Percentiles rank a stretch among this genome's conserved stretches.
These are phyloP conservation scores for Melanostoma mellinum DNA, from an alignment of 2,888 invertebrate genomes.

Conservation along the genomic window DNA sequence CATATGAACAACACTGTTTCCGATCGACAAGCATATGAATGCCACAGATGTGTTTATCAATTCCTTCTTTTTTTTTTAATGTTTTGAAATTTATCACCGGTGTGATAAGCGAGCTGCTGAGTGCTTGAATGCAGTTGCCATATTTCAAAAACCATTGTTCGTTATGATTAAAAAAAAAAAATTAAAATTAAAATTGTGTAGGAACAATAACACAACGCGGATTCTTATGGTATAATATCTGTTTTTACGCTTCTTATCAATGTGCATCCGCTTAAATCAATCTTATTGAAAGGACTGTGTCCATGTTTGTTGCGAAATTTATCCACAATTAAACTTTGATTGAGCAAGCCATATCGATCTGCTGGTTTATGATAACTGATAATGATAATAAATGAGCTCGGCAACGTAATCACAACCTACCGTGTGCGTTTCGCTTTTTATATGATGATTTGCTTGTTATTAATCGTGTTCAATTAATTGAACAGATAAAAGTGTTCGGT, in stretches of 20 bases:
- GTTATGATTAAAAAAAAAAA: conserved; percentile 24
- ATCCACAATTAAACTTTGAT: not conserved
- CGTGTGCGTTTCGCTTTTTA: conserved; percentile 25
- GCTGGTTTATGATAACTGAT: conserved; percentile 11
- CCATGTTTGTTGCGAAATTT: not conserved
- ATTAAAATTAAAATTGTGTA: conserved; percentile 25
- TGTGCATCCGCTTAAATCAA: conserved; percentile 10
- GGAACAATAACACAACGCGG: conserved; percentile 8
- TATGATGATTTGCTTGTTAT: conserved; percentile 53
- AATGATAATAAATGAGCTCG: conserved; percentile 20
- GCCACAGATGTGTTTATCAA: conserved; percentile 30
- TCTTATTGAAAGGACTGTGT: not conserved
- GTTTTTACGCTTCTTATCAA: conserved; percentile 9
- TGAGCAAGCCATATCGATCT: conserved; percentile 6
- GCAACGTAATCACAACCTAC: conserved; percentile 6
- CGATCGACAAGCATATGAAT: conserved; percentile 38
- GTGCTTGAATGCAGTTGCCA: conserved; percentile 38
- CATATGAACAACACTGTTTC: conserved; percentile 33
- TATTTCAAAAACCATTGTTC: conserved; percentile 45
- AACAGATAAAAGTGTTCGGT: conserved; percentile 58
- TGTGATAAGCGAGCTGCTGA: conserved; percentile 45
- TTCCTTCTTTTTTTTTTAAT: conserved; percentile 26
- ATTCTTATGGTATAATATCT: conserved; percentile 21
- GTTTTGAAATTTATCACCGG: conserved; percentile 36
- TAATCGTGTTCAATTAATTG: conserved; percentile 65